Evolutionary conservation across 2,888 invertebrate species (phyloP), one percentile per base, ranked within the genome.

Genomic region (Eretmocerus hayati): DNA sequence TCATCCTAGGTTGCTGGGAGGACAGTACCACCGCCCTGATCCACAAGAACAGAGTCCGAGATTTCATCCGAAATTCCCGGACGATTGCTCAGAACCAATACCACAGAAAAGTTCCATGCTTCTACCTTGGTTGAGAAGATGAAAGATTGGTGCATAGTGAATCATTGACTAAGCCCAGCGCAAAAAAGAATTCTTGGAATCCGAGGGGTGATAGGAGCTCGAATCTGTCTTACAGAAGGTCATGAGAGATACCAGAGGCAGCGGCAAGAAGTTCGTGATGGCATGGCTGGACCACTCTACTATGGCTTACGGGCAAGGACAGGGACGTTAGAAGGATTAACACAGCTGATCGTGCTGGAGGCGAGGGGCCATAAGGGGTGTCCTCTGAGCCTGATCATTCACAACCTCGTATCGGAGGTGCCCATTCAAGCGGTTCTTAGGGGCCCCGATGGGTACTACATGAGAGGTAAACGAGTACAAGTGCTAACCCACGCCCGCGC

Each of bases 171-270:
- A 9, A 40, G 23, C 23, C 5, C 13, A 3, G 16, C 42, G 6
- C 70, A 72, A 48, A 72, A 72, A n/a, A 54, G 67, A 67, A 18
- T 72, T 72, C 54, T 57, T 64, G 43, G 59, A 61, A 6, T 57
- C 54, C 35, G 66, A 70, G 46, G 67, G 66, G 0, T 67, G 62
- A 42, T 51, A 57, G 1, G 67, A 69, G 50, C 69, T 69, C 50
- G 69, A 68, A 48, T 70, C 60, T 50, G 53, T 63, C 18, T 48
- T 67, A 11, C 63, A 65, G 55, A 56, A 59, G 19, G 52, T 56
- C 30, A 46, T 64, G 2, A 48, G 52, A 4, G 60, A 62, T 20
- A 56, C 62, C 5, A 46, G 44, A 16, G 20, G 44, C 9, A 46
- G 37, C 4, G 33, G 48, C 0, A 46, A 22, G 19, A 53, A 56